Conservation (phyloP, 2,113 vertebrate species). For the Paralichthys olivaceus region DNA sequence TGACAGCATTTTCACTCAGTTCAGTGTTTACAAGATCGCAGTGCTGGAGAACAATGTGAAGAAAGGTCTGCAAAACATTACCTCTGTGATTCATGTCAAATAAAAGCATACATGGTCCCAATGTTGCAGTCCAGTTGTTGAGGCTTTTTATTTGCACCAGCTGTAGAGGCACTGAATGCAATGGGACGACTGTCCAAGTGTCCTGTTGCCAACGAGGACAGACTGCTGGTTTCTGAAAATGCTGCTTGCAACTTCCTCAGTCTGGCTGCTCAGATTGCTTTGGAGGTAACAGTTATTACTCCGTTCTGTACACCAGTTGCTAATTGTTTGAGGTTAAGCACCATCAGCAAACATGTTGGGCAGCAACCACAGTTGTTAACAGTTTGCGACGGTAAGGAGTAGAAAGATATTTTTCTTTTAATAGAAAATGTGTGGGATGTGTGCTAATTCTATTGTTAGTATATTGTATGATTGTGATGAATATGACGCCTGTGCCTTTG, state of each 20-base stretch:
- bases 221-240: slow-evolving; percentile 68
- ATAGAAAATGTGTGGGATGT: slow-evolving; percentile 11
- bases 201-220: slow-evolving; percentile 61
- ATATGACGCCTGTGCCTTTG: slow-evolving; percentile 27
- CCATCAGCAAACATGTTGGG: not conserved
- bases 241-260: slow-evolving; percentile 82
- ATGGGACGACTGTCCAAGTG: slow-evolving; percentile 79
- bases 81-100: not conserved
- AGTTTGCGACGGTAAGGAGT: not conserved
- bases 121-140: slow-evolving; percentile 8
- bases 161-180: slow-evolving; percentile 80
- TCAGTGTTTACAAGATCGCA: slow-evolving; percentile 90
- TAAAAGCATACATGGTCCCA: not conserved
- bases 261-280: slow-evolving; percentile 90
- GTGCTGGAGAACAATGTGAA: slow-evolving; percentile 83
- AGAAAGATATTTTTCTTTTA: not conserved
- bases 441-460: not conserved
- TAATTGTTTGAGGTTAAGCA: no score
- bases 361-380: not conserved
- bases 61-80: slow-evolving; percentile 80
- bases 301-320: no score
- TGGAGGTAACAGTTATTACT: slow-evolving; percentile 83
- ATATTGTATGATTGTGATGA: slow-evolving; percentile 9
- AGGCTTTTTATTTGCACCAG: slow-evolving; percentile 77
- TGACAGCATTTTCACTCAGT: slow-evolving; percentile 89